Evolutionary conservation across 2,888 invertebrate species (phyloP), one percentile per base, ranked within the genome.

Genomic region (Nomada ferruginata): DNA sequence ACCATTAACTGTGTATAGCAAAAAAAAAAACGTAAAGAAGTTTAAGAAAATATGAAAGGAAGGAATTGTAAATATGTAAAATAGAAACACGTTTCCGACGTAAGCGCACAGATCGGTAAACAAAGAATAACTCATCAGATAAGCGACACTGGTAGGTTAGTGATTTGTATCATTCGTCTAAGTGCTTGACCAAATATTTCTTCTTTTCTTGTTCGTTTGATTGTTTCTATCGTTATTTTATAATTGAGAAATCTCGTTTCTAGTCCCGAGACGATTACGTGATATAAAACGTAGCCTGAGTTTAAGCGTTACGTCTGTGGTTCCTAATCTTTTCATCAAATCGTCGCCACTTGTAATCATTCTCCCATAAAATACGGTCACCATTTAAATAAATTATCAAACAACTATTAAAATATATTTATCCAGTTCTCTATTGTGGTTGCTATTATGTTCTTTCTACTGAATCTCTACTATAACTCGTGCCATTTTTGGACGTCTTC

Each of bases 21-120:
- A 53, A 20, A n/a, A 20, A 20, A 36, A 26, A n/a, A 3, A 15
- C 44, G n/a, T 70, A 36, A 26, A n/a, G 7, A 15, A 52, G n/a
- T 64, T 23, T n/a, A 59, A 47, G 29, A 44, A 36, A 42, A 53
- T 42, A 18, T 36, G 59, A 18, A 29, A 44, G 47, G 50, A 57
- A 73, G 53, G 73, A 66, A 36, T 66, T 90, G 90, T 90, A 90
- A 85, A 90, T 90, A 90, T 90, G 90, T 90, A 90, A 82, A 84
- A 88, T 90, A 88, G 65, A 23, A 53, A 61, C 20, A 77, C 87
- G 85, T 89, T 87, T 87, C 85, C 83, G 87, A 90, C 85, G 83
- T 89, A 90, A 91, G 85, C 91, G 91, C 91, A 91, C 90, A 89
- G 87, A 87, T 82, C 82, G 83, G 82, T 65, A 61, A 81, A 82